Evolutionary conservation across 2,888 invertebrate species (phyloP).

Genomic region (Tetrapedia diversipes): DNA sequence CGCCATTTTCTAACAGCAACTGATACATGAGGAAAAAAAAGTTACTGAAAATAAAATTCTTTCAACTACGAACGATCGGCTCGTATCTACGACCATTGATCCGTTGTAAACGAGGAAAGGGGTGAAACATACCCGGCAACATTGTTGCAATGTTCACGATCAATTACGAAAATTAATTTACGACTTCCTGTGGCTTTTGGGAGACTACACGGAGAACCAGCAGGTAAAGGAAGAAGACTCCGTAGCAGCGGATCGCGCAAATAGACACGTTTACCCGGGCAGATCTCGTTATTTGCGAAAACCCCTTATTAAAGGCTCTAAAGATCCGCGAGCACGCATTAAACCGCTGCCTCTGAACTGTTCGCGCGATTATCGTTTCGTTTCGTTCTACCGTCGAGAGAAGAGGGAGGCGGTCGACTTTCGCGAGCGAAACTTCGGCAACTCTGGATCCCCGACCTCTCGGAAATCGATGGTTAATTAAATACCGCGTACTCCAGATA

Average conservation of each 20-base stretch:
- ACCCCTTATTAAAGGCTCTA: conserved; percentile 68
- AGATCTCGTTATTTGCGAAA: conserved; percentile 65
- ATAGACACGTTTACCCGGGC: conserved; percentile 66
- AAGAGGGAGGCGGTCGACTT: conserved; percentile 43
- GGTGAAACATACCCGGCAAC: neutral
- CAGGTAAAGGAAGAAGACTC: conserved; percentile 7
- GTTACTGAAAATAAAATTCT: conserved; percentile 5
- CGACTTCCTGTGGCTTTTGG: conserved; percentile 15
- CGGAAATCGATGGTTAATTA: conserved; percentile 50
- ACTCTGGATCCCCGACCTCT: conserved; percentile 7
- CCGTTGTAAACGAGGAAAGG: conserved; percentile 2
- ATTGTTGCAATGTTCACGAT: conserved; percentile 27
- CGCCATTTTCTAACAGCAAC: conserved; percentile 10
- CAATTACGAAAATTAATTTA: conserved; percentile 36
- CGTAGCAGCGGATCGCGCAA: conserved; percentile 47
- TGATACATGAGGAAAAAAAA: neutral
- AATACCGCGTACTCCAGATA: conserved; percentile 19
- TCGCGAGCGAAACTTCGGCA: conserved; percentile 35
- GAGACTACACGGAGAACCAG: conserved; percentile 14
- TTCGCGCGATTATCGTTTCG: conserved; percentile 64
- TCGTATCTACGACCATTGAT: neutral
- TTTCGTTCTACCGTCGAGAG: conserved; percentile 56
- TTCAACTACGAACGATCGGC: conserved; percentile 15
- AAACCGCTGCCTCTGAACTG: conserved; percentile 60
- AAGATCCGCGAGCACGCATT: conserved; percentile 61